Base-by-base conservation (phyloP, 2,797 vertebrate genomes). In the Anas bernieri region DNA sequence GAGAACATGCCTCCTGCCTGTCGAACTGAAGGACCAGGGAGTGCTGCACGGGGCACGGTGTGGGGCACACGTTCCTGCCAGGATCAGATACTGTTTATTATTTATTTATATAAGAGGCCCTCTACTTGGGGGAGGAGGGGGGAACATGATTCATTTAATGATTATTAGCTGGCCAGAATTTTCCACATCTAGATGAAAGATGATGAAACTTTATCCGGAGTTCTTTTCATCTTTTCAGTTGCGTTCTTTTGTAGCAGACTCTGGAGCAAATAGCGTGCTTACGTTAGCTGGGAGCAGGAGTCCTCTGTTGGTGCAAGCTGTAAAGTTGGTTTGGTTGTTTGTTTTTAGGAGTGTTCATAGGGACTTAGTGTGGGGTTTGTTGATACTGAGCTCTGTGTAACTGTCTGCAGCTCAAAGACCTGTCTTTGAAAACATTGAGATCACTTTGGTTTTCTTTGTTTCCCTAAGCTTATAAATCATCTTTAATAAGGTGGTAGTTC, bases 21-120 rank as follows among this genome's bases (percentile, higher is more conserved):
- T 7, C 28, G 73, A 52, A 70, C n/a, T n/a, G 28, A 66, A 56
- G 56, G 55, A 10, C 9, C n/a, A 16, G 39, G 33, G 33, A 26
- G 35, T 3, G 4, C 17, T 0, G 0, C 6, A 21, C 2, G 31
- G 31, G 66, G 33, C 17, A 35, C 20, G 33, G 50, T 43, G 13
- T 54, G 83, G 56, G 16, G 46, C 31, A 28, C 48, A 43, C 0
- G 3, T 13, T 8, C 2, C 9, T 75, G 43, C 37, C 33, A 23
- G 2, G 66, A 48, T 46, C 41, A 6, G 25, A 28, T 73, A 21
- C 11, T 61, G 12, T 21, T 46, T 43, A 12, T 78, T 59, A 25
- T 30, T 50, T 39, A 13, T 39, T 50, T 63, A 23, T 39, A 58
- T 43, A 83, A 67, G 30, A 37, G 20, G 23, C 37, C 3, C 3